These are phyloP conservation scores for Elachura formosa DNA, from an alignment of 2,113 vertebrate genomes.

Conservation along the genomic window DNA sequence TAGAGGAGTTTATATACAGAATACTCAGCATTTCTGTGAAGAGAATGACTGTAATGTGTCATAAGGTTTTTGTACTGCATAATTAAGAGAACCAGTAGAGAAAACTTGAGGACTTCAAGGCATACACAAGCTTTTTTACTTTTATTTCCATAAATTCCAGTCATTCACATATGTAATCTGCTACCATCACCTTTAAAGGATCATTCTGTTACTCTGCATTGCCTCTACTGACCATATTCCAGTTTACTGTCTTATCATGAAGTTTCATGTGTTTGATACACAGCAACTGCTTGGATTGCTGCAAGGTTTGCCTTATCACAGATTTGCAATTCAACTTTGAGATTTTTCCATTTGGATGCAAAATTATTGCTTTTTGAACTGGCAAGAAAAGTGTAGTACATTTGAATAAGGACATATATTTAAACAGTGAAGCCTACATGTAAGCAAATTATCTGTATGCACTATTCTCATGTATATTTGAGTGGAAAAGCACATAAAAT, in stretches of 20 bases:
- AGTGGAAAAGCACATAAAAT: background rate
- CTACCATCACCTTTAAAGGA: background rate
- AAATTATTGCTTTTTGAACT: background rate
- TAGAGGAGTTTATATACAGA: background rate
- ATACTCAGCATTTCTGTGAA: background rate
- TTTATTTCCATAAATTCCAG: background rate
- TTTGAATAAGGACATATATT: background rate
- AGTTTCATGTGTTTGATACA: background rate
- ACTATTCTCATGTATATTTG: background rate
- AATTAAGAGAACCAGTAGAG: background rate
- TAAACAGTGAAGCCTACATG: background rate
- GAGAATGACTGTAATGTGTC: background rate
- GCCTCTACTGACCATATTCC: background rate
- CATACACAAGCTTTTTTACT: background rate
- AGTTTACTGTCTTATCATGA: background rate
- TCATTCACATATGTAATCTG: background rate
- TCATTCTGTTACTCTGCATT: background rate
- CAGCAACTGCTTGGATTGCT: background rate
- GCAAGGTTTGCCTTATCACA: background rate
- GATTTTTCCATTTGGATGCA: background rate
- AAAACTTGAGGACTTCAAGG: background rate
- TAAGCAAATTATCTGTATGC: background rate
- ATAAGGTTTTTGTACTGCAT: background rate
- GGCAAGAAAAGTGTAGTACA: background rate
- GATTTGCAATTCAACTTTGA: background rate